phyloP scores from a whole-genome alignment of 2,797 vertebrate genomes.

The Emys orbicularis region DNA sequence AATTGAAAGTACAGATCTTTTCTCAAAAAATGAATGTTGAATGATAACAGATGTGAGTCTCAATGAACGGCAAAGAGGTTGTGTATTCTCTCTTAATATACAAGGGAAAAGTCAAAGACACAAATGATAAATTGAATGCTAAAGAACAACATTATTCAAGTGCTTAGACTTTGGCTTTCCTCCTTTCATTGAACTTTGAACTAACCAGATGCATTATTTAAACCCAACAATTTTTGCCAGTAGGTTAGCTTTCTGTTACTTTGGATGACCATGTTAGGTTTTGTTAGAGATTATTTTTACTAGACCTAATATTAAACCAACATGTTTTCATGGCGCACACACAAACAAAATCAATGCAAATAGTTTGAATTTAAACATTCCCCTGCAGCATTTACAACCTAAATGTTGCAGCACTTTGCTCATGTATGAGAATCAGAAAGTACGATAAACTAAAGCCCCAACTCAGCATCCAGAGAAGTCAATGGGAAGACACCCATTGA shows the following conservation, averaged over 20 bases:
- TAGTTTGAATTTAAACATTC: conserved; percentile 57
- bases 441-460: conserved; percentile 38
- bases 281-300: neutral
- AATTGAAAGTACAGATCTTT: conserved; percentile 28
- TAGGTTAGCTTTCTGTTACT: neutral
- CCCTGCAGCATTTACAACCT: conserved; percentile 19
- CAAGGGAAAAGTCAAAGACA: neutral
- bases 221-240: neutral
- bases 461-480: conserved; percentile 16
- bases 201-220: neutral
- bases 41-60: conserved; percentile 60
- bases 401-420: conserved; percentile 48
- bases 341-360: conserved; percentile 48
- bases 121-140: conserved; percentile 50
- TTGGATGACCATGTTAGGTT: neutral
- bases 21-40: conserved; percentile 60
- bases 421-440: neutral
- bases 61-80: conserved; percentile 56
- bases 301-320: neutral
- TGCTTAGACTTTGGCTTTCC: neutral
- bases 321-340: conserved; percentile 2
- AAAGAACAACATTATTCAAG: neutral
- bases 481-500: conserved; percentile 4
- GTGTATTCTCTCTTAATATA: conserved; percentile 68
- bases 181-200: conserved; percentile 8